Evolutionary conservation across 2,113 vertebrate species (phyloP).

Genomic region (Xenus cinereus): DNA sequence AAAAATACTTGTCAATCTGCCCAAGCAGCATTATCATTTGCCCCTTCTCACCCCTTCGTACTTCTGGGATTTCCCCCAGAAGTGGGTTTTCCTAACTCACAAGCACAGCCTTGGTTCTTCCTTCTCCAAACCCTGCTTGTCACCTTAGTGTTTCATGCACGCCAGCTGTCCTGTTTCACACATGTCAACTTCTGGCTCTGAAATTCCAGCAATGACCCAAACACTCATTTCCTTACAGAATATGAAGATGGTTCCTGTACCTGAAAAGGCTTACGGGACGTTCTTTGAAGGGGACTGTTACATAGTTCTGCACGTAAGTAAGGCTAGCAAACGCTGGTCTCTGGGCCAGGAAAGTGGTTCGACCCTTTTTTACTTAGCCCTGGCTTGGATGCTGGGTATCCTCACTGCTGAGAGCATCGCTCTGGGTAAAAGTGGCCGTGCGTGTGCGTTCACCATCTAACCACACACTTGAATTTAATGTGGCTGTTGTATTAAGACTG

Average conservation of each 20-base stretch:
- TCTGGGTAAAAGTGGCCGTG: background rate
- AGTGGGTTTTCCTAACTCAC: background rate
- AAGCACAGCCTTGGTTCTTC: background rate
- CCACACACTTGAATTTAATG: background rate
- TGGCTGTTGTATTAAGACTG: background rate
- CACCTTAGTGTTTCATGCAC: background rate
- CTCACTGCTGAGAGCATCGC: background rate
- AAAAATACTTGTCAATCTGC: background rate
- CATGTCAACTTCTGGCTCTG: background rate
- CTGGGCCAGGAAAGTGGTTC: background rate
- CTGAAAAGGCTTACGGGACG: constrained; percentile 80
- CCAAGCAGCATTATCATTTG: background rate
- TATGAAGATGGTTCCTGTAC: constrained; percentile 85
- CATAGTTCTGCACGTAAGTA: constrained; percentile 84
- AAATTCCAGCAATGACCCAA: background rate
- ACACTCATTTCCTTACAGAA: constrained; percentile 70
- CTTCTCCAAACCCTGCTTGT: background rate
- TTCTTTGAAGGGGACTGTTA: constrained; percentile 93
- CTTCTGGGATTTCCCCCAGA: background rate
- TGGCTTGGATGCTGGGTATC: background rate
- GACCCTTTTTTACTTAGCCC: background rate
- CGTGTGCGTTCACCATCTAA: background rate
- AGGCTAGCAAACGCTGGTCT: background rate
- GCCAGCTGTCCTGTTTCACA: background rate
- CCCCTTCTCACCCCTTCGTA: background rate